Percentiles rank a stretch among this genome's conserved stretches.
Evolutionary conservation across 2,797 vertebrate species (phyloP).

Genomic region (Poeciliopsis presidionis): DNA sequence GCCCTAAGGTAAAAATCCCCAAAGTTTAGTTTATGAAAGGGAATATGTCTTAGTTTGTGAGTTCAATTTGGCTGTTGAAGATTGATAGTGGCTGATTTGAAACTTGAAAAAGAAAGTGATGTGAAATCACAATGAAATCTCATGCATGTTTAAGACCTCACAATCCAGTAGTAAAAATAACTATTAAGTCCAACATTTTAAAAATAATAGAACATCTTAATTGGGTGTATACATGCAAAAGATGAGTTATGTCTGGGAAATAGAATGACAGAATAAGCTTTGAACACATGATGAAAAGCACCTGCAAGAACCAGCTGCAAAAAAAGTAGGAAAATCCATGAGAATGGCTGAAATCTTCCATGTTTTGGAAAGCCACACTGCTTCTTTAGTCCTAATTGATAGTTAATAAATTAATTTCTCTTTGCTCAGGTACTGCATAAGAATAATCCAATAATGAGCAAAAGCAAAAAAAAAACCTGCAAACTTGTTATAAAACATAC

Average conservation of each 20-base stretch:
- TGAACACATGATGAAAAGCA: neutral
- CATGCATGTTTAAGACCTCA: slow-evolving; percentile 12
- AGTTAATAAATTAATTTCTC: neutral
- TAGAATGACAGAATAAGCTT: neutral
- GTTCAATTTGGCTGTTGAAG: slow-evolving; percentile 23
- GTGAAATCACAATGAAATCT: neutral
- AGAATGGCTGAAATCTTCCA: neutral
- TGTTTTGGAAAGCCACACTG: neutral
- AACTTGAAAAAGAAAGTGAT: slow-evolving; percentile 9
- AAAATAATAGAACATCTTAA: neutral
- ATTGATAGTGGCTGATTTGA: slow-evolving; percentile 30
- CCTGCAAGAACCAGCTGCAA: neutral
- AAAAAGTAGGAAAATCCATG: neutral
- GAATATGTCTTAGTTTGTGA: slow-evolving; percentile 44
- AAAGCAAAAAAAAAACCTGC: neutral
- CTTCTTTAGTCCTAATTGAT: neutral
- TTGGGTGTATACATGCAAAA: neutral
- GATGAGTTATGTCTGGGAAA: neutral
- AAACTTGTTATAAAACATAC: neutral
- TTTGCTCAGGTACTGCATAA: neutral
- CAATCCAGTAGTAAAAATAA: neutral
- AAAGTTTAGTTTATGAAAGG: slow-evolving; percentile 30
- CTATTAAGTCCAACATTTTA: neutral
- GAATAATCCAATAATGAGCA: neutral
- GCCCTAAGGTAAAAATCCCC: slow-evolving; percentile 35